Evolutionary conservation across 2,113 vertebrate species (phyloP).

Genomic region (Muntiacus reevesi): DNA sequence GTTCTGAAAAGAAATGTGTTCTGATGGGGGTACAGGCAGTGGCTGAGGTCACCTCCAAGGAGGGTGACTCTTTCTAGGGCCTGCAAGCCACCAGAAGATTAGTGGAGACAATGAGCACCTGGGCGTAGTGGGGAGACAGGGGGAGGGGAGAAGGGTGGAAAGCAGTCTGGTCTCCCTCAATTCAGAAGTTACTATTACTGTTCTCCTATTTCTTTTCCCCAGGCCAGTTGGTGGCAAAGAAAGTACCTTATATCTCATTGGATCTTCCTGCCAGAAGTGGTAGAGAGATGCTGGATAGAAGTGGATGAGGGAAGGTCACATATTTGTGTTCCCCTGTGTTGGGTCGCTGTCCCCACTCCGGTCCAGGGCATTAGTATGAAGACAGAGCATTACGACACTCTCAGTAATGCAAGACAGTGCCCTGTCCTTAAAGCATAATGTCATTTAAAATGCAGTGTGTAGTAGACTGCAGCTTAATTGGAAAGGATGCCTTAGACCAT

Average conservation of each 20-base stretch:
- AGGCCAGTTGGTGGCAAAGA: background rate
- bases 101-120: background rate
- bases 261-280: background rate
- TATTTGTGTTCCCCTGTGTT: background rate
- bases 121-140: background rate
- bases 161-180: background rate
- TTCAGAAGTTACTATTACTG: background rate
- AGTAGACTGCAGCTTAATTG: constrained; percentile 69
- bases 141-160: background rate
- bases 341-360: background rate
- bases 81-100: background rate
- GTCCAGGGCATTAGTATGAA: constrained; percentile 30
- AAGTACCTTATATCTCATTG: background rate
- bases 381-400: constrained; percentile 8
- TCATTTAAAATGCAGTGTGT: constrained; percentile 62
- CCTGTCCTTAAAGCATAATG: constrained; percentile 60
- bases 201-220: background rate
- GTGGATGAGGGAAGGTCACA: background rate
- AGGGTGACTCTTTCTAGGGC: background rate
- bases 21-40: background rate
- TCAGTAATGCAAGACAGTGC: constrained; percentile 56
- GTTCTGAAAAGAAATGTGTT: constrained; percentile 5
- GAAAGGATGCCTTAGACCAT: constrained; percentile 61
- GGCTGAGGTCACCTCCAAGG: background rate
- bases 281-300: background rate